Percentiles rank a stretch among this genome's conserved stretches.
Evolutionary conservation across 1,140 invertebrate species (phyloP).

Genomic region (Bombus waltoni): DNA sequence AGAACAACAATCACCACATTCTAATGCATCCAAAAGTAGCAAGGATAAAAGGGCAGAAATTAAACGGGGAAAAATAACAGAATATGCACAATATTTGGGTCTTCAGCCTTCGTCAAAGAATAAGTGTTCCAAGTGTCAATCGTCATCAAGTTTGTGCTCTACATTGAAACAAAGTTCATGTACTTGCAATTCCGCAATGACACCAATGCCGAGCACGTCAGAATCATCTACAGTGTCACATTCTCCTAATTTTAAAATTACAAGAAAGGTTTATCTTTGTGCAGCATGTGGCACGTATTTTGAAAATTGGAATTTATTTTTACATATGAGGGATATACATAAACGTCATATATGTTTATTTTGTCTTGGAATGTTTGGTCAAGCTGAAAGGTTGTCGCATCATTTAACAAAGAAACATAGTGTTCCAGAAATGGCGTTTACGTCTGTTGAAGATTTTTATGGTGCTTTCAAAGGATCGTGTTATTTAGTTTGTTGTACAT

Average conservation of each 20-base stretch:
- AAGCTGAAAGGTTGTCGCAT: conserved; percentile 88
- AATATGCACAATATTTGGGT: conserved; percentile 89
- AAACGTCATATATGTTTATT: conserved; percentile 90
- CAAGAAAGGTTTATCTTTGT: conserved; percentile 89
- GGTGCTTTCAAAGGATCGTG: conserved; percentile 86
- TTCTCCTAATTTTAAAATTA: conserved; percentile 85
- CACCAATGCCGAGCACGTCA: conserved; percentile 71
- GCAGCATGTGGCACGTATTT: conserved; percentile 90
- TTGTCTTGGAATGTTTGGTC: conserved; percentile 90
- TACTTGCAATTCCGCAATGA: conserved; percentile 65
- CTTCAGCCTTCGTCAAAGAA: conserved; percentile 86
- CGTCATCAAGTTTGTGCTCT: conserved; percentile 84
- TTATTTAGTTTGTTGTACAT: conserved; percentile 90
- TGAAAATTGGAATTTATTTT: conserved; percentile 92
- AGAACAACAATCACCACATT: conserved; percentile 32
- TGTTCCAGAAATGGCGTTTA: conserved; percentile 86
- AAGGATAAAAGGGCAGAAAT: conserved; percentile 66
- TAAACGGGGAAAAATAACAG: conserved; percentile 81
- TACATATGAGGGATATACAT: conserved; percentile 91
- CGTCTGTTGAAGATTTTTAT: conserved; percentile 86
- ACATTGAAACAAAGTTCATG: conserved; percentile 86
- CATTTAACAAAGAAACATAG: conserved; percentile 90
- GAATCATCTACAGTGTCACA: conserved; percentile 62
- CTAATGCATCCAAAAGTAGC: conserved; percentile 48
- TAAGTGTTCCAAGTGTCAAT: conserved; percentile 87